Conservation (phyloP, 2,888 invertebrate genomes). For the Criorhina ranunculi region DNA sequence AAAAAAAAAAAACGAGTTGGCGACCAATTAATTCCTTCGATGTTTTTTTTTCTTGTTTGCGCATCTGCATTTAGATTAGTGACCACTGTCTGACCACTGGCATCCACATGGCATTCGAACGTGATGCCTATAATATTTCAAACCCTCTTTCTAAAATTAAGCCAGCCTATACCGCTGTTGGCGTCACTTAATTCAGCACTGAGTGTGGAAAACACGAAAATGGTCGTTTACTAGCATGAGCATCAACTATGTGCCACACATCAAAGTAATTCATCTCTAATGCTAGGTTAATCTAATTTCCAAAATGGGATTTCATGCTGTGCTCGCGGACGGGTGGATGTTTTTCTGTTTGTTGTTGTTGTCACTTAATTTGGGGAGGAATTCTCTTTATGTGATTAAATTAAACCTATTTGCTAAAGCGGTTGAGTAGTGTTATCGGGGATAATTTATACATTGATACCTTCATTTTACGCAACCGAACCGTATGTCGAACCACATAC, state of each 20-base stretch:
- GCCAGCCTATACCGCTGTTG: slow-evolving; percentile 43
- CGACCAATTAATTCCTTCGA: slow-evolving; percentile 51
- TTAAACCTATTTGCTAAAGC: slow-evolving; percentile 42
- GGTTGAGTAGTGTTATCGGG: slow-evolving; percentile 37
- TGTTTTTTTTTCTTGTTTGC: slow-evolving; percentile 16
- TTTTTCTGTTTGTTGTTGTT: slow-evolving; percentile 20
- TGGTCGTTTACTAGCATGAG: slow-evolving; percentile 19
- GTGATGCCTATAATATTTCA: slow-evolving; percentile 37
- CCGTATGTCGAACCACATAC: slow-evolving; percentile 5
- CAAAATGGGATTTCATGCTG: slow-evolving; percentile 70
- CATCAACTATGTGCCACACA: slow-evolving; percentile 37
- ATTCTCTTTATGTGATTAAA: slow-evolving; percentile 64
- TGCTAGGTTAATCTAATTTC: slow-evolving; percentile 74
- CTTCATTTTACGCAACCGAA: slow-evolving; percentile 14
- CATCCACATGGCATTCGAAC: slow-evolving; percentile 38
- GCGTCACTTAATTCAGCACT: slow-evolving; percentile 55
- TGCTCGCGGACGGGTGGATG: slow-evolving; percentile 33
- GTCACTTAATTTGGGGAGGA: slow-evolving; percentile 36
- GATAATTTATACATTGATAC: slow-evolving; percentile 41
- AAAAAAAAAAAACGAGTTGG: slow-evolving; percentile 39
- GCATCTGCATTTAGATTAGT: slow-evolving; percentile 31
- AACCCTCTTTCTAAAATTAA: slow-evolving; percentile 9
- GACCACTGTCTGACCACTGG: slow-evolving; percentile 22
- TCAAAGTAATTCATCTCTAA: slow-evolving; percentile 65
- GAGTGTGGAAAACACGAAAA: slow-evolving; percentile 28